Evolutionary conservation across 2,113 vertebrate species (phyloP), one percentile per base, ranked within the genome.

Genomic region (Vulpes vulpes): DNA sequence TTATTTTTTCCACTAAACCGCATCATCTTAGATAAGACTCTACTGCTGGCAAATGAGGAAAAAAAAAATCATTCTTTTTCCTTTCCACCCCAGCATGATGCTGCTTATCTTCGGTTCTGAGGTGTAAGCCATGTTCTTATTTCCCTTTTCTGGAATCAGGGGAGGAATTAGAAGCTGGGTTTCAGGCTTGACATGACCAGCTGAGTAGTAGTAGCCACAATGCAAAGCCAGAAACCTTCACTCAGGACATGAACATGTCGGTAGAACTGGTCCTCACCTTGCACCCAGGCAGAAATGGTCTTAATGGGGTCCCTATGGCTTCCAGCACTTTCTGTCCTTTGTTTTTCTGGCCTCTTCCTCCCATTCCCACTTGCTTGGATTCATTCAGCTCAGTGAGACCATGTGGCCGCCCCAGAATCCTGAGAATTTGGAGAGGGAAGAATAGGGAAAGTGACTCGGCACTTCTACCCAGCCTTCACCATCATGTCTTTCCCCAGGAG

Each of bases 131-230:
- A 1, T 23, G 23, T 30, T 89, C 35, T 80, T 53, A 32, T 83
- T 64, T 95, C 74, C 43, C 71, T 82, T 73, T 53, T 65, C 95
- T 74, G 73, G 65, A 93, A 64, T 62, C n/a, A 62, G 17, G n/a
- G 81, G 49, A 74, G 60, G 49, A 82, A 38, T 73, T 27, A 11
- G 38, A 94, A 83, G 51, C 38, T 59, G 17, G 17, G 12, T 67
- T 79, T 43, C 64, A 67, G 55, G 64, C 14, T 74, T 43, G 51
- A 17, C 0, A 2, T 30, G 11, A 65, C 57, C 27, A 4, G 1
- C 22, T 83, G 23, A 69, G 27, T 53, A n/a, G 76, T n/a, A 43
- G 35, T 4, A 12, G 27, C 85, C 22, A 0, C 25, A 4, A 1
- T 1, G 14, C 15, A 55, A 27, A 84, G 23, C 22, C 19, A 17